Base-by-base conservation (phyloP, 2,797 vertebrate genomes). In the Gobio occitaniae region DNA sequence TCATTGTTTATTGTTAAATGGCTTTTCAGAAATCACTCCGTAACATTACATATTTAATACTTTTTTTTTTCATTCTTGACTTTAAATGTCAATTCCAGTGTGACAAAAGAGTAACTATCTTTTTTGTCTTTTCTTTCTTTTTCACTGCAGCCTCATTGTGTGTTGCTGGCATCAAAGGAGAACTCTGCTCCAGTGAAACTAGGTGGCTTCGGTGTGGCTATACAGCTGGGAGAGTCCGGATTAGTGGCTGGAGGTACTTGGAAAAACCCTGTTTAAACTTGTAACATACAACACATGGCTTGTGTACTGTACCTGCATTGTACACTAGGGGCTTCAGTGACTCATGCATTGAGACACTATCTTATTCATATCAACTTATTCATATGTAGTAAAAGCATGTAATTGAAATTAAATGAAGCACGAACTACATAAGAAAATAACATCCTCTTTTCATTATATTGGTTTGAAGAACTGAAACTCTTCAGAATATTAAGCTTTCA, bases 171-270 rank as follows among this genome's bases (percentile, higher is more conserved):
- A 50, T 99, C 98, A 86, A 99, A 99, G 92, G 98, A 99, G 93
- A 99, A 99, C 92, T 99, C 98, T 0, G 97, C 98, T 85, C 98
- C 98, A 0, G 98, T 99, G 87, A 99, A 99, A 90, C 94, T 99
- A 86, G 98, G 98, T 16, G 98, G 98, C 38, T 99, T 99, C n/a
- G 98, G 98, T 36, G 98, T 99, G 70, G 98, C 98, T 88, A 99
- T 99, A 94, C 98, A 99, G 76, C 95, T 99, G 32, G 98, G 98
- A 69, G 98, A 99, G 90, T 99, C 98, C 9, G 98, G 98, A 84
- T 95, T 99, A 88, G 98, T 99, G 91, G 98, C 98, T 89, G 98
- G 98, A 97, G 98, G 98, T 99, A 97, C 3, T 36, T 79, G 38
- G 15, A 19, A 29, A 63, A 52, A 38, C 47, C 6, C 44, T 52